Conservation (phyloP, 2,113 vertebrate species). For the Mustela lutreola region DNA sequence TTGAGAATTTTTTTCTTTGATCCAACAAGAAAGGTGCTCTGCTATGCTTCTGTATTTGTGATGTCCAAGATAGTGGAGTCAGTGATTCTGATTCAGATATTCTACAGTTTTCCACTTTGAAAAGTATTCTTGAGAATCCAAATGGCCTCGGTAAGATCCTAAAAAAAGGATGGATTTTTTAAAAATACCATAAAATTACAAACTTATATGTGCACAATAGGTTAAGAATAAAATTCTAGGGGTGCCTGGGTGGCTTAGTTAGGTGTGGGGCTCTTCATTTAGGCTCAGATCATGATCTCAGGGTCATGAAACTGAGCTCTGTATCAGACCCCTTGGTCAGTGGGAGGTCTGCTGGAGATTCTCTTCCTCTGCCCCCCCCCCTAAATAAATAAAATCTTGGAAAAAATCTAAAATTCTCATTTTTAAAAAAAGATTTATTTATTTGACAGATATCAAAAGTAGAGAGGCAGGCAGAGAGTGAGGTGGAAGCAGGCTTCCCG, state of each 20-base stretch:
- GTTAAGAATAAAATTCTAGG: slow-evolving; percentile 73
- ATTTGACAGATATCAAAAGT: no score
- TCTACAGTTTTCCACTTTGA: slow-evolving; percentile 80
- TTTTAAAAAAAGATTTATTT: no score
- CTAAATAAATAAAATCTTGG: background rate
- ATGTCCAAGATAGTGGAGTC: slow-evolving; percentile 72
- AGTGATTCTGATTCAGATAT: slow-evolving; percentile 78
- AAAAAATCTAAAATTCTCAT: background rate
- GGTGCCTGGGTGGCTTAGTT: background rate
- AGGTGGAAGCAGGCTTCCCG: no score
- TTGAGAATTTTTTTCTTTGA: slow-evolving; percentile 77
- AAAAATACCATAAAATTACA: slow-evolving; percentile 48
- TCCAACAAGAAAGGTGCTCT: slow-evolving; percentile 63
- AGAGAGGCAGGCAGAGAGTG: no score
- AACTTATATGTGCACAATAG: slow-evolving; percentile 50
- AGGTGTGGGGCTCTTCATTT: background rate
- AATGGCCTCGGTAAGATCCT: slow-evolving; percentile 84
- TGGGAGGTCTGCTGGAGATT: background rate
- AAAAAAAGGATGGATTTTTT: slow-evolving; percentile 58
- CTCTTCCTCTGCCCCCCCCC: background rate
- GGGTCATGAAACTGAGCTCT: background rate
- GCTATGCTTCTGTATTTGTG: slow-evolving; percentile 70
- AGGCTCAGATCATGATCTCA: background rate
- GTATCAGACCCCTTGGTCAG: background rate
- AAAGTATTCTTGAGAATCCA: slow-evolving; percentile 82